These are phyloP conservation scores for Leptobrachium ailaonicum DNA, from an alignment of 2,113 vertebrate genomes.

Conservation along the genomic window DNA sequence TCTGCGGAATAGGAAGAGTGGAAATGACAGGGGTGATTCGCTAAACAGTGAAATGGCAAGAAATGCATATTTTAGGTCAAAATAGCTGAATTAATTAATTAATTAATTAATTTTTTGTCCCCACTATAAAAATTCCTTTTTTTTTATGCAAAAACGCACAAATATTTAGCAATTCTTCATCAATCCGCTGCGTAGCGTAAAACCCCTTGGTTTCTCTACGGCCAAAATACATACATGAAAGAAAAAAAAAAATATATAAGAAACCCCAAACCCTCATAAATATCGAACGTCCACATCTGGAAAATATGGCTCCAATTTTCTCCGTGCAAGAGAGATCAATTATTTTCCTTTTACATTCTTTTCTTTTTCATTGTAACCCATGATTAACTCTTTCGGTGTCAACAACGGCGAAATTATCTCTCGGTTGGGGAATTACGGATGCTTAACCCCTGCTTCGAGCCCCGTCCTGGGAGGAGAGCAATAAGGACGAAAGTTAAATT, in stretches of 20 bases:
- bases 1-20: no score
- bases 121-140: no score
- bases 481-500: not conserved
- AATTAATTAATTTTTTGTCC: no score
- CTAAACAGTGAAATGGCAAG: no score
- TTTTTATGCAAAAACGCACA: no score
- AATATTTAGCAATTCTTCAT: no score
- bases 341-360: constrained; percentile 36
- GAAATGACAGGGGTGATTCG: no score
- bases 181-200: not conserved
- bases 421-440: not conserved
- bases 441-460: not conserved
- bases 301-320: constrained; percentile 47
- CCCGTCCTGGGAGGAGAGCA: not conserved
- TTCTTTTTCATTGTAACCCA: constrained; percentile 17
- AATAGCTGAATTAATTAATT: no score
- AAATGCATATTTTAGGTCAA: no score
- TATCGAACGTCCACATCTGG: constrained; percentile 36
- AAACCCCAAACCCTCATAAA: constrained; percentile 42
- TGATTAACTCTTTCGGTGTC: constrained; percentile 12
- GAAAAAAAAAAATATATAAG: not conserved
- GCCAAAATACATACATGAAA: not conserved
- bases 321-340: constrained; percentile 22
- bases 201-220: not conserved
- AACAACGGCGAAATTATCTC: no score